A percentile compares a stretch with the other conserved stretches of the same genome.
Conservation (phyloP, 2,888 invertebrate genomes). For the Dione vanillae region DNA sequence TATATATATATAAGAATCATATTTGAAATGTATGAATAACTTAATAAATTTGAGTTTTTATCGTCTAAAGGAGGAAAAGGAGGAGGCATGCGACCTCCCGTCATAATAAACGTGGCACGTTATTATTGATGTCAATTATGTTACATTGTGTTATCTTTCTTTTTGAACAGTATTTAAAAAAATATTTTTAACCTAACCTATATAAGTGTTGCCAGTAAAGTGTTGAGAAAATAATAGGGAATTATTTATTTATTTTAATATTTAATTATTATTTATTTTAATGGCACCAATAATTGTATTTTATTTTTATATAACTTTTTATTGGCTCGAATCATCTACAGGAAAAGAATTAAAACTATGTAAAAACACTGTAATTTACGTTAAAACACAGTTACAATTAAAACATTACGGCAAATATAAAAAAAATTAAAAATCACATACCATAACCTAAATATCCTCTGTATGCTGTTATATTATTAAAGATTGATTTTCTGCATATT, state of each 20-base stretch:
- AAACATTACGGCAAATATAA: background rate
- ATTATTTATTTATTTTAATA: no score
- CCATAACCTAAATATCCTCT: background rate
- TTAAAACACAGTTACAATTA: background rate
- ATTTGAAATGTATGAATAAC: constrained; percentile 25
- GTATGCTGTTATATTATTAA: background rate
- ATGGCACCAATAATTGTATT: no score
- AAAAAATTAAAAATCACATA: background rate
- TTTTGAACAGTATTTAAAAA: background rate
- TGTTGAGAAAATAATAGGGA: background rate
- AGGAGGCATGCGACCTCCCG: constrained; percentile 25
- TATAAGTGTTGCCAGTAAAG: background rate
- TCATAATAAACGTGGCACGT: constrained; percentile 14
- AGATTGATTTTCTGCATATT: background rate
- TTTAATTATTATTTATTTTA: no score
- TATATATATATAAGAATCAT: constrained; percentile 6
- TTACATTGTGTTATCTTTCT: constrained; percentile 1
- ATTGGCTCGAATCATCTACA: no score
- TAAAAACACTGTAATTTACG: no score
- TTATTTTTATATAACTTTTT: no score
- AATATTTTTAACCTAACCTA: no score
- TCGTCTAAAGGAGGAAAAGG: constrained; percentile 26
- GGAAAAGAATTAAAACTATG: no score
- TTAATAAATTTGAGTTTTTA: constrained; percentile 31
- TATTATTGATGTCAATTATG: constrained; percentile 19